Percentiles rank a stretch among this genome's conserved stretches.
phyloP scores from a whole-genome alignment of 2,113 vertebrate species.

The Tiliqua scincoides region DNA sequence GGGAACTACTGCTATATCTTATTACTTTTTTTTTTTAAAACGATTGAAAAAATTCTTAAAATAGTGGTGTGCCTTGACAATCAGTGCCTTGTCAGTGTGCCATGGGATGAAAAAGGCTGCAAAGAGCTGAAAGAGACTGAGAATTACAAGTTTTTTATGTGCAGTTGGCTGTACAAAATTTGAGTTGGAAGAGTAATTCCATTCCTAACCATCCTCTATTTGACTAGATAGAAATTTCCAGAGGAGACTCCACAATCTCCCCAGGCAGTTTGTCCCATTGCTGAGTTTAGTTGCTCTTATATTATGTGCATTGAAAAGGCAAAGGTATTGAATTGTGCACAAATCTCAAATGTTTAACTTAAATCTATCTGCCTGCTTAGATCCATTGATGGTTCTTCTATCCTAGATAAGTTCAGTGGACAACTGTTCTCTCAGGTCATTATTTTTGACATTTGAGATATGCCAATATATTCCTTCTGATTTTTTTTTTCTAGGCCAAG shows the following conservation, averaged over 20 bases:
- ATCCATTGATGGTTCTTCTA: neutral
- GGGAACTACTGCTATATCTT: too few relatives aligned
- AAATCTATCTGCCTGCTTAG: neutral
- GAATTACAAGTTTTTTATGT: neutral
- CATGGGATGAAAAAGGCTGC: too few relatives aligned
- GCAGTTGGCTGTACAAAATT: neutral
- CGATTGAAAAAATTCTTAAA: too few relatives aligned
- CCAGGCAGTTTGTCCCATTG: neutral
- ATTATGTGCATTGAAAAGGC: neutral
- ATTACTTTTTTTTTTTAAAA: too few relatives aligned
- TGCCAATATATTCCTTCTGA: neutral
- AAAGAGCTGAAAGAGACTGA: too few relatives aligned
- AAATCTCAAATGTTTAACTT: neutral
- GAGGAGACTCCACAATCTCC: slow-evolving; percentile 5
- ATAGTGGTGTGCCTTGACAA: too few relatives aligned
- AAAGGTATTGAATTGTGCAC: neutral
- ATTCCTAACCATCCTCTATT: neutral
- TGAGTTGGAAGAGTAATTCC: neutral
- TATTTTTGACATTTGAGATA: neutral
- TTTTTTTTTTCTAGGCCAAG: neutral
- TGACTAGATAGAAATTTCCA: slow-evolving; percentile 10
- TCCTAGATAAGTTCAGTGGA: neutral
- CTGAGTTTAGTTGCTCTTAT: neutral
- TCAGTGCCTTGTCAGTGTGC: too few relatives aligned
- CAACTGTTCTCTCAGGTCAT: neutral